Evolutionary conservation across 2,888 invertebrate species (phyloP).

Genomic region (Cabera pusaria): DNA sequence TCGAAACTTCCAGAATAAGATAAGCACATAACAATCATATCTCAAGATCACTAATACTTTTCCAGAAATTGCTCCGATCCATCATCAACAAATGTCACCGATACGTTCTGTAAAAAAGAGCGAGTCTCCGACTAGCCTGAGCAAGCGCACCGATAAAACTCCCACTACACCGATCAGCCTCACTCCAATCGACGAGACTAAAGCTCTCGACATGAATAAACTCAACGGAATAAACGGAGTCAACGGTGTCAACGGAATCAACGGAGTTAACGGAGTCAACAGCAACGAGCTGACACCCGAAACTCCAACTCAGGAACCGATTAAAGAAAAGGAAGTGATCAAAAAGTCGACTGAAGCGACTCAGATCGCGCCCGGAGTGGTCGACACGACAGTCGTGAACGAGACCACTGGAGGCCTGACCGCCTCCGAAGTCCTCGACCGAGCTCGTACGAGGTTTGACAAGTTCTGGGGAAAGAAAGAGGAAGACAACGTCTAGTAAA

Average conservation of each 20-base stretch:
- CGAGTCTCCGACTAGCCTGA: conserved; percentile 75
- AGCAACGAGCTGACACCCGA: conserved; percentile 72
- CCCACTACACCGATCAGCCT: conserved; percentile 77
- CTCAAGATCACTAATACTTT: conserved; percentile 42
- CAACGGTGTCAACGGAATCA: conserved; percentile 59
- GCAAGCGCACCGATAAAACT: conserved; percentile 78
- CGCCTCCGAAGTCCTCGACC: conserved; percentile 90
- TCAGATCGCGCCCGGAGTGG: conserved; percentile 80
- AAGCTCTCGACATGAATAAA: conserved; percentile 73
- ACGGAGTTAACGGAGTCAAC: conserved; percentile 57
- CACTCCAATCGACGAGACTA: conserved; percentile 78
- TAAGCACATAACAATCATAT: conserved; percentile 16
- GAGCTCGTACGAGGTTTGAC: conserved; percentile 92
- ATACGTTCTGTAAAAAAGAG: conserved; percentile 78
- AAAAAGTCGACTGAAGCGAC: conserved; percentile 76
- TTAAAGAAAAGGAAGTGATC: conserved; percentile 64
- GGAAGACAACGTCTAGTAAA: conserved; percentile 80
- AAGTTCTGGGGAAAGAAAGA: conserved; percentile 92
- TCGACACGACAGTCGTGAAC: conserved; percentile 80
- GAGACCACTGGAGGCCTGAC: conserved; percentile 76
- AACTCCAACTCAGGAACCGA: conserved; percentile 61
- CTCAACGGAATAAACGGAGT: conserved; percentile 62
- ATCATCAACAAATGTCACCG: conserved; percentile 81
- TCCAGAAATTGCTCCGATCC: conserved; percentile 79
- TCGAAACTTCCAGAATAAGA: conserved; percentile 22